A percentile compares a stretch with the other conserved stretches of the same genome.
Conservation (phyloP, 1,140 invertebrate species). For the Cydia fagiglandana region DNA sequence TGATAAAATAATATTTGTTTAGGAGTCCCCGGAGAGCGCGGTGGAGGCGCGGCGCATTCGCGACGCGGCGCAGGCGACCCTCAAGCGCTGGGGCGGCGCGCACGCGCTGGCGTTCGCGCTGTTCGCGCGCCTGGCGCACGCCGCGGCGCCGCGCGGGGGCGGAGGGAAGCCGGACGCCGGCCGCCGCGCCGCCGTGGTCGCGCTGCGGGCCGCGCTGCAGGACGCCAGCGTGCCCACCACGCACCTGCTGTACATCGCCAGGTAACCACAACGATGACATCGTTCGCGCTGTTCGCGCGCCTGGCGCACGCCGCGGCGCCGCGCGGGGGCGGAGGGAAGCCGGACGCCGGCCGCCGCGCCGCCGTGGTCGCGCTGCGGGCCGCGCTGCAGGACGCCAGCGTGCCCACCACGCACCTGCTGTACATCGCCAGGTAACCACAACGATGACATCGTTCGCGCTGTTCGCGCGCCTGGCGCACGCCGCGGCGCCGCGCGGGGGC, state of each 20-base stretch:
- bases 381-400: constrained; percentile 33
- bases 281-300: neutral
- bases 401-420: constrained; percentile 36
- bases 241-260: constrained; percentile 41
- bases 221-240: constrained; percentile 35
- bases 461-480: constrained; percentile 33
- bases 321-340: constrained; percentile 38
- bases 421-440: constrained; percentile 39
- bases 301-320: constrained; percentile 38
- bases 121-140: constrained; percentile 43
- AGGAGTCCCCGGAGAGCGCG: constrained; percentile 28
- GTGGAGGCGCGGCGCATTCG: constrained; percentile 37
- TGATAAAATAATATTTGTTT: neutral
- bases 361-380: constrained; percentile 39
- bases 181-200: constrained; percentile 36
- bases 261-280: constrained; percentile 13
- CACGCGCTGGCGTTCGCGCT: constrained; percentile 42
- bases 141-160: constrained; percentile 38
- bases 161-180: constrained; percentile 36
- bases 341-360: constrained; percentile 33
- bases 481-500: constrained; percentile 38
- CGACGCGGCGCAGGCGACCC: constrained; percentile 34
- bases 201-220: constrained; percentile 35
- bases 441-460: neutral
- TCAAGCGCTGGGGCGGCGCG: constrained; percentile 34